Evolutionary conservation across 2,888 invertebrate species (phyloP).

Genomic region (Aspidiotus rigidus): DNA sequence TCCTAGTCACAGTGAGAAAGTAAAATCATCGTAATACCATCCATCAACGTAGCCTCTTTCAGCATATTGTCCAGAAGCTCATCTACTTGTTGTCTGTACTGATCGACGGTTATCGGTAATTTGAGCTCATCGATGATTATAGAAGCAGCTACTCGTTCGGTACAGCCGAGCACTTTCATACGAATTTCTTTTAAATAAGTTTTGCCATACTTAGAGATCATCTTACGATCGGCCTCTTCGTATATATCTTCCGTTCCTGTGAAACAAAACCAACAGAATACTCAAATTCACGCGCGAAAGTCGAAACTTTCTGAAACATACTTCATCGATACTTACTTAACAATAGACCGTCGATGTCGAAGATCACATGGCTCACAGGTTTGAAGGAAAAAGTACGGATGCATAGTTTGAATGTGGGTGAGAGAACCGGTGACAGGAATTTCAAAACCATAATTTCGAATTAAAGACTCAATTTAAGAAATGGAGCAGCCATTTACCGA

Average conservation of each 20-base stretch:
- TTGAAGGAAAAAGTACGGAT: slow-evolving; percentile 42
- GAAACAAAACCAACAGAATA: slow-evolving; percentile 6
- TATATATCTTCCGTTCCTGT: slow-evolving; percentile 75
- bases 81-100: slow-evolving; percentile 56
- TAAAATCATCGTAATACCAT: slow-evolving; percentile 49
- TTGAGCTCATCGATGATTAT: slow-evolving; percentile 58
- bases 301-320: slow-evolving; percentile 40
- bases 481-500: too few species aligned
- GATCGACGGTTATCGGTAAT: slow-evolving; percentile 57
- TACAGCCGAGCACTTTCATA: slow-evolving; percentile 64
- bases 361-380: slow-evolving; percentile 67
- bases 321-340: slow-evolving; percentile 46
- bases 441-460: too few species aligned
- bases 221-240: slow-evolving; percentile 58
- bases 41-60: slow-evolving; percentile 53
- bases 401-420: not conserved
- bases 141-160: slow-evolving; percentile 58
- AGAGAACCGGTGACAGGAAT: not conserved
- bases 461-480: too few species aligned
- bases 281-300: slow-evolving; percentile 47
- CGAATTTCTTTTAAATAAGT: slow-evolving; percentile 70
- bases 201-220: slow-evolving; percentile 63
- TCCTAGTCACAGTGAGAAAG: slow-evolving; percentile 5
- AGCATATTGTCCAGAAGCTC: slow-evolving; percentile 54
- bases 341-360: slow-evolving; percentile 59